A percentile compares a stretch with the other conserved stretches of the same genome.
These are phyloP conservation scores for Ameiurus melas DNA, from an alignment of 2,113 vertebrate species.

Conservation along the genomic window DNA sequence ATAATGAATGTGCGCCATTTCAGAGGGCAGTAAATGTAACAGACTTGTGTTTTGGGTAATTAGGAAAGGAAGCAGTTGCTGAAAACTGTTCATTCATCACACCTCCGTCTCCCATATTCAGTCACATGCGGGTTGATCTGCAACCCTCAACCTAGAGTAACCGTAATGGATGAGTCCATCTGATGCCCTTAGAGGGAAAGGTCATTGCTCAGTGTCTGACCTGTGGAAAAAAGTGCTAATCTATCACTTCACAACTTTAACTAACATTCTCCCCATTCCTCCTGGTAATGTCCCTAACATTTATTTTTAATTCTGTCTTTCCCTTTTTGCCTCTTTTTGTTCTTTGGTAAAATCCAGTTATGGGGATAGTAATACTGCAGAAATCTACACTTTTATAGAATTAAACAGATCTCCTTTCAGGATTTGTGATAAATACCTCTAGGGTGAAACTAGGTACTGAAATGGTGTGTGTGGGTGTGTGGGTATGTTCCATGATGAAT, in stretches of 20 bases:
- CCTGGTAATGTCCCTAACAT: constrained; percentile 38
- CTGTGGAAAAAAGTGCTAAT: constrained; percentile 33
- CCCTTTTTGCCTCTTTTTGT: not conserved
- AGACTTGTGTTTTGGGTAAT: constrained; percentile 37
- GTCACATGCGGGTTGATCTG: not conserved
- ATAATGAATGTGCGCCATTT: not conserved
- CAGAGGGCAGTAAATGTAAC: constrained; percentile 9
- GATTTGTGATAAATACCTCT: constrained; percentile 22
- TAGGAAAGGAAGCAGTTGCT: constrained; percentile 50
- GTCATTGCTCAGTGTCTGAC: constrained; percentile 57
- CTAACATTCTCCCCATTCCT: constrained; percentile 31
- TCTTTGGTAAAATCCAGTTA: not conserved
- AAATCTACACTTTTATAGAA: constrained; percentile 39
- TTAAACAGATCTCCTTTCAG: constrained; percentile 37
- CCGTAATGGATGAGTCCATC: constrained; percentile 60
- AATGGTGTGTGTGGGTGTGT: constrained; percentile 19
- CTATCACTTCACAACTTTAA: constrained; percentile 43
- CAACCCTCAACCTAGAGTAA: constrained; percentile 42
- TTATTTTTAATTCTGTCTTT: not conserved
- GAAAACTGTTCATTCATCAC: constrained; percentile 39
- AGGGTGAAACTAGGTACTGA: constrained; percentile 37
- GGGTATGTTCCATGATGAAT: constrained; percentile 16
- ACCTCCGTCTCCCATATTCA: not conserved
- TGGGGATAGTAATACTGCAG: constrained; percentile 4
- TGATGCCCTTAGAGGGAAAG: constrained; percentile 45